These are phyloP conservation scores for Ivindomyrus marchei DNA, from an alignment of 2,113 vertebrate species.

Conservation along the genomic window DNA sequence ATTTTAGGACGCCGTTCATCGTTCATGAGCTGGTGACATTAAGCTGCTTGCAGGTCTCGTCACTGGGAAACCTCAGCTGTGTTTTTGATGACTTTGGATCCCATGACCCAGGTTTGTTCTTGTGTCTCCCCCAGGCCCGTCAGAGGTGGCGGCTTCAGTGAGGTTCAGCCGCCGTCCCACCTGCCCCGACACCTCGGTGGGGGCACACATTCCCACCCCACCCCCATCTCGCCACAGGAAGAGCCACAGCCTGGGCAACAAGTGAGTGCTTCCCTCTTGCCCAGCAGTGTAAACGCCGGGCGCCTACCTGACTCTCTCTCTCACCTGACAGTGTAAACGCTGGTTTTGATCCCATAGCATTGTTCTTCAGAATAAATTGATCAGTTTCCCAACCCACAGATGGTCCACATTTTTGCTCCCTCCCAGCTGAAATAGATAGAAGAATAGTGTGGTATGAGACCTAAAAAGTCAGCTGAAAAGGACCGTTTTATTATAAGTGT, in stretches of 20 bases:
- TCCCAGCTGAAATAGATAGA: not conserved
- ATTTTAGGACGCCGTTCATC: not conserved
- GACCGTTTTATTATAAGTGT: not conserved
- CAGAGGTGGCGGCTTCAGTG: constrained; percentile 62
- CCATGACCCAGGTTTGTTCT: not conserved
- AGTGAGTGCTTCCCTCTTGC: constrained; percentile 60
- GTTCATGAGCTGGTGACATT: not conserved
- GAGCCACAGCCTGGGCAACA: constrained; percentile 94
- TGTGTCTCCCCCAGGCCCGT: constrained; percentile 66
- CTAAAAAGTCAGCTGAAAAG: not conserved
- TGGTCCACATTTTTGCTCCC: not conserved
- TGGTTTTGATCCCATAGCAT: not conserved
- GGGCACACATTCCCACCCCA: constrained; percentile 72
- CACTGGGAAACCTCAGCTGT: not conserved
- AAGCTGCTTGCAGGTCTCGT: not conserved
- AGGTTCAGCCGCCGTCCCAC: constrained; percentile 83
- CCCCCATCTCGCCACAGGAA: constrained; percentile 87
- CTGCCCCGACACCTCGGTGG: constrained; percentile 84
- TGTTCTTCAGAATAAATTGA: not conserved
- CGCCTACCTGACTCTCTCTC: too few species aligned
- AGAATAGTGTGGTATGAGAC: not conserved
- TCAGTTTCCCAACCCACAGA: not conserved
- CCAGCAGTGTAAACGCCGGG: not conserved
- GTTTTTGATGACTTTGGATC: not conserved
- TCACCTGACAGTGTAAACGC: not conserved